These are phyloP conservation scores for Laupala kohalensis DNA, from an alignment of 1,140 invertebrate species.

Conservation along the genomic window DNA sequence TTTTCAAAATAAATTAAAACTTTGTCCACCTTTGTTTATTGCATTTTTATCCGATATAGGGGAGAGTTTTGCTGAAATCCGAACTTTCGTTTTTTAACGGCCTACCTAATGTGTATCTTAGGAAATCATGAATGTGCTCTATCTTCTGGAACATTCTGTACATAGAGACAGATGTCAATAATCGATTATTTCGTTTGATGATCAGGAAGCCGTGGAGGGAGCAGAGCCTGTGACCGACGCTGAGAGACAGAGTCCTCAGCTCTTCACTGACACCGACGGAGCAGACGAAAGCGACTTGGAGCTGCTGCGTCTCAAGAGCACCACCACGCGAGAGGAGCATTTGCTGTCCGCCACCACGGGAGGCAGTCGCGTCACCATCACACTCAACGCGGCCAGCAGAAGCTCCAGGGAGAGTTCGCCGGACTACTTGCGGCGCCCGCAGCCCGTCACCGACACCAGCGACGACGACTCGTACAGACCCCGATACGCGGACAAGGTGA, in stretches of 20 bases:
- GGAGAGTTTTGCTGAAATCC: no score
- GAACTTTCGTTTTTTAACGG: no score
- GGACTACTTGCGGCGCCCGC: slow-evolving; percentile 25
- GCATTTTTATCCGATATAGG: no score
- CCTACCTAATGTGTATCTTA: no score
- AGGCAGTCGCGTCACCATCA: slow-evolving; percentile 26
- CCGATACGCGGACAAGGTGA: slow-evolving; percentile 53
- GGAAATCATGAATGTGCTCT: no score
- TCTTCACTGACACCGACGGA: slow-evolving; percentile 5
- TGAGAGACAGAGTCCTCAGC: slow-evolving; percentile 14
- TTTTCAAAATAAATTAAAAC: no score
- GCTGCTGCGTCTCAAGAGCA: slow-evolving; percentile 15
- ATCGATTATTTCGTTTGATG: neutral
- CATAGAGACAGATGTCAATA: no score
- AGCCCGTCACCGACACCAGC: slow-evolving; percentile 14
- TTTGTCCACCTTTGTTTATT: no score
- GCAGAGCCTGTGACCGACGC: slow-evolving; percentile 4
- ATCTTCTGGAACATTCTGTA: no score
- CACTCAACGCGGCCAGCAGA: slow-evolving; percentile 49
- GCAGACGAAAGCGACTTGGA: slow-evolving; percentile 17
- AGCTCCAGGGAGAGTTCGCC: slow-evolving; percentile 57
- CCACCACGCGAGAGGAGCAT: slow-evolving; percentile 4
- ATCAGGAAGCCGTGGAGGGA: neutral
- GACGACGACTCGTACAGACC: slow-evolving; percentile 36
- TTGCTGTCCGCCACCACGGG: neutral